phyloP scores from a whole-genome alignment of 2,888 invertebrate genomes.

The Phengaris alcon region DNA sequence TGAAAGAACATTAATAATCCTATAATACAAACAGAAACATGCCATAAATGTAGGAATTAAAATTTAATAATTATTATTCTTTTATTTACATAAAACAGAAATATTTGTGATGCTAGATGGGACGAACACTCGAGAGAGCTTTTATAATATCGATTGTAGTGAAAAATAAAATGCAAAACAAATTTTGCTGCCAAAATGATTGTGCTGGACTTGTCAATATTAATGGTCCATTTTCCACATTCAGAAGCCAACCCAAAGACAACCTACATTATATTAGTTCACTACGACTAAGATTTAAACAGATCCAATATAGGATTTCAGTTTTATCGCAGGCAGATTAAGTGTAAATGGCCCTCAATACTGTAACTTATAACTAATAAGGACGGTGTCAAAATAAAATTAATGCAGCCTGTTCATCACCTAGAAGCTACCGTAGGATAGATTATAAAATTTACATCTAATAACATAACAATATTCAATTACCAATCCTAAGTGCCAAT shows the following conservation, averaged over 20 bases:
- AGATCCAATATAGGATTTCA: not conserved
- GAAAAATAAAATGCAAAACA: constrained; percentile 9
- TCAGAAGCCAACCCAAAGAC: not conserved
- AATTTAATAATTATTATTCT: not conserved
- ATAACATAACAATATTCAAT: not conserved
- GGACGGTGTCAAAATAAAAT: constrained; percentile 63
- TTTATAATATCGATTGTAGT: constrained; percentile 15
- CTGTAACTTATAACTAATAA: constrained; percentile 50
- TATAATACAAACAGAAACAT: not conserved
- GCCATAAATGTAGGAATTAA: not conserved
- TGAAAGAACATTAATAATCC: not conserved
- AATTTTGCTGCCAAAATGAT: constrained; percentile 9
- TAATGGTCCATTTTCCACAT: constrained; percentile 1
- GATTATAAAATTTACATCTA: not conserved
- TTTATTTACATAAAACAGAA: constrained; percentile 7
- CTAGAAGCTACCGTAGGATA: constrained; percentile 30
- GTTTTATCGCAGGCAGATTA: not conserved
- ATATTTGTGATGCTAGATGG: constrained; percentile 8
- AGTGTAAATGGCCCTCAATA: constrained; percentile 28
- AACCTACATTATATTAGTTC: not conserved
- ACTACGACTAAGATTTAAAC: not conserved
- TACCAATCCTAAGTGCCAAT: not conserved
- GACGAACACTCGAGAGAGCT: constrained; percentile 7
- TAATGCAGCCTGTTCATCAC: constrained; percentile 36
- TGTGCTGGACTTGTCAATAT: constrained; percentile 23